Evolutionary conservation across 2,888 invertebrate genomes (phyloP).

Genomic region (Pandemis corylana): DNA sequence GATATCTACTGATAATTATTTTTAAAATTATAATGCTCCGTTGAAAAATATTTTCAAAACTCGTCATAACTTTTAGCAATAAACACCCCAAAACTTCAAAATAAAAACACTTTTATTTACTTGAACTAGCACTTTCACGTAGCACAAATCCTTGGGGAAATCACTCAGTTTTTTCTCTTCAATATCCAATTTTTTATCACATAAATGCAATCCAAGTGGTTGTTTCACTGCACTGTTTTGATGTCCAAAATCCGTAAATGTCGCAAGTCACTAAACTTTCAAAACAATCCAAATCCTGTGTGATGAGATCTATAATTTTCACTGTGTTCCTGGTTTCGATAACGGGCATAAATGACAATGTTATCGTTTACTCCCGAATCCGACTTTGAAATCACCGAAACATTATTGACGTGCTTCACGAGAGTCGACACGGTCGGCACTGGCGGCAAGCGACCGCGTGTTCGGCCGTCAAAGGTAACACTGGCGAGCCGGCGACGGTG

Average conservation of each 20-base stretch:
- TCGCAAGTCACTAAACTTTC: constrained; percentile 75
- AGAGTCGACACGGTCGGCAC: constrained; percentile 83
- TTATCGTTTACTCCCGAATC: constrained; percentile 80
- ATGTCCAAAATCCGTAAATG: constrained; percentile 68
- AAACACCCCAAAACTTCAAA: constrained; percentile 48
- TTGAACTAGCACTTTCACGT: constrained; percentile 62
- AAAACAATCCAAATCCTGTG: constrained; percentile 78
- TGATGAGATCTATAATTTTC: constrained; percentile 82
- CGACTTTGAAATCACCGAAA: constrained; percentile 82
- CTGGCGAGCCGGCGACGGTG: constrained; percentile 86
- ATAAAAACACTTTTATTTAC: constrained; percentile 67
- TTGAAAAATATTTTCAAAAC: constrained; percentile 46
- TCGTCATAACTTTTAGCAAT: constrained; percentile 54
- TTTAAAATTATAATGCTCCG: background rate
- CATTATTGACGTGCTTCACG: constrained; percentile 84
- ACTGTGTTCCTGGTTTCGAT: constrained; percentile 89
- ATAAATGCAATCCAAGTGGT: constrained; percentile 73
- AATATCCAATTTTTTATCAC: constrained; percentile 73
- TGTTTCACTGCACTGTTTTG: constrained; percentile 77
- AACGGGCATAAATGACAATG: constrained; percentile 82
- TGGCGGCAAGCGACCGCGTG: constrained; percentile 80
- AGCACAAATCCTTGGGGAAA: constrained; percentile 55
- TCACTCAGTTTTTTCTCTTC: constrained; percentile 62
- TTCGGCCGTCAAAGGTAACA: constrained; percentile 87
- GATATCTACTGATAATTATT: background rate